Evolutionary conservation across 2,888 invertebrate genomes (phyloP), one percentile per base, ranked within the genome.

Genomic region (Synanthedon formicaeformis): DNA sequence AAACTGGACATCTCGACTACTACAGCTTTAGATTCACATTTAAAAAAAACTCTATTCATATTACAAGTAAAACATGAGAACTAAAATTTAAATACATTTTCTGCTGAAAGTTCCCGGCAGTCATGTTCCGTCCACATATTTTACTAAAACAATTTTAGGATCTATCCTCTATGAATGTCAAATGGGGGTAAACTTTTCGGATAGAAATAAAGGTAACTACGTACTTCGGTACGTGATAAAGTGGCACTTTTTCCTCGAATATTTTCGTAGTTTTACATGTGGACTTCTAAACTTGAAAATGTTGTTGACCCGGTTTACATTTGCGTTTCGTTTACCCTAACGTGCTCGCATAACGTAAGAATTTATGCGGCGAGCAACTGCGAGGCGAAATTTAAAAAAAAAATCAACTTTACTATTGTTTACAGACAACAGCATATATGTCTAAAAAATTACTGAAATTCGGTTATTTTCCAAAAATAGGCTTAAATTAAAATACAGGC

Each of bases 91-190:
- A 45, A 45, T 3, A 45, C 14, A 45, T 12, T 45, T 45, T 13
- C 4, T n/a, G 13, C 5, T 45, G 14, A 45, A 45, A 45, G 45
- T 45, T 45, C 6, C 45, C 45, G 45, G 13, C n/a, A 45, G 45
- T 45, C n/a, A 45, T 45, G 45, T 45, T 14, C 12, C 45, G 45
- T 45, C 45, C 50, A 57, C 59, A 67, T 73, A 70, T 67, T 66
- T 71, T 61, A 67, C 63, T 55, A 60, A 57, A 67, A 73, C 67
- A 69, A 70, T 68, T 34, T 71, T 71, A 65, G 65, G 63, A 61
- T 59, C 60, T 61, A 61, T 69, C 69, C 68, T 63, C 64, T 66
- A 71, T 74, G 74, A 75, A 74, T 74, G 69, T 66, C 66, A 66
- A 75, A 71, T 70, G 71, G 67, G 67, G 67, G 61, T 62, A 63